A percentile compares a stretch with the other conserved stretches of the same genome.
phyloP scores from a whole-genome alignment of 30 jellyfish, hydroid and myxozoan species.

The Sanderia malayensis region DNA sequence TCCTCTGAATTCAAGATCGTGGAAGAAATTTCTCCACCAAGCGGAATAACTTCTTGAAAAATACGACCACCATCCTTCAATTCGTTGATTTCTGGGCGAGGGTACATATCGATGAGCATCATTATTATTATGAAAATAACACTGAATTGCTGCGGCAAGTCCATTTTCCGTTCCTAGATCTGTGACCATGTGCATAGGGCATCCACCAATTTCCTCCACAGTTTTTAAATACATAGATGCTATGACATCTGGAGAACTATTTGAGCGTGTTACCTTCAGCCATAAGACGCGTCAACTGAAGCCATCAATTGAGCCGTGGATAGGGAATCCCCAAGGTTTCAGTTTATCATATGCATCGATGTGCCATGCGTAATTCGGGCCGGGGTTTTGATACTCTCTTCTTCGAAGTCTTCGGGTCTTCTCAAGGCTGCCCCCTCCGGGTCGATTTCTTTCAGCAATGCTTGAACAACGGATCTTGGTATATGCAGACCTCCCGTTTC shows the following conservation, averaged over 20 bases:
- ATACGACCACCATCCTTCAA: too few relatives aligned
- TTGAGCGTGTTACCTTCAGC: slow-evolving; percentile 20
- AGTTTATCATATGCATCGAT: slow-evolving; percentile 20
- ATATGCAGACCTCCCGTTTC: background rate
- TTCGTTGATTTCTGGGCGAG: too few relatives aligned
- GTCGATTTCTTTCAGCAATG: slow-evolving; percentile 2
- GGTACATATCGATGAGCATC: too few relatives aligned
- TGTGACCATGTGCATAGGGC: slow-evolving; percentile 5
- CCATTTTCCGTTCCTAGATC: slow-evolving; percentile 36
- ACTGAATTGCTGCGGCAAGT: slow-evolving; percentile 10
- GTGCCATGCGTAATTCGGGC: too few relatives aligned
- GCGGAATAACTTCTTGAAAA: background rate
- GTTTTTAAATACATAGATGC: background rate
- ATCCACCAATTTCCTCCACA: slow-evolving; percentile 5
- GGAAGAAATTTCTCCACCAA: background rate
- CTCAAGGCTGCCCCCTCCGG: slow-evolving; percentile 18
- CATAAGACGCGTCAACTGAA: slow-evolving; percentile 10
- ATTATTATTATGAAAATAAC: background rate
- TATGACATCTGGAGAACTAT: slow-evolving; percentile 8
- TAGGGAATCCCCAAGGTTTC: slow-evolving; percentile 24
- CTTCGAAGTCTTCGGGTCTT: background rate
- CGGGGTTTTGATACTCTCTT: slow-evolving; percentile 18
- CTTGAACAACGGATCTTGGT: slow-evolving; percentile 10
- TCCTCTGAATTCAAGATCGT: slow-evolving; percentile 18
- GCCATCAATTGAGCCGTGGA: slow-evolving; percentile 24